Conservation (phyloP, 2,113 vertebrate genomes). For the Colius striatus region DNA sequence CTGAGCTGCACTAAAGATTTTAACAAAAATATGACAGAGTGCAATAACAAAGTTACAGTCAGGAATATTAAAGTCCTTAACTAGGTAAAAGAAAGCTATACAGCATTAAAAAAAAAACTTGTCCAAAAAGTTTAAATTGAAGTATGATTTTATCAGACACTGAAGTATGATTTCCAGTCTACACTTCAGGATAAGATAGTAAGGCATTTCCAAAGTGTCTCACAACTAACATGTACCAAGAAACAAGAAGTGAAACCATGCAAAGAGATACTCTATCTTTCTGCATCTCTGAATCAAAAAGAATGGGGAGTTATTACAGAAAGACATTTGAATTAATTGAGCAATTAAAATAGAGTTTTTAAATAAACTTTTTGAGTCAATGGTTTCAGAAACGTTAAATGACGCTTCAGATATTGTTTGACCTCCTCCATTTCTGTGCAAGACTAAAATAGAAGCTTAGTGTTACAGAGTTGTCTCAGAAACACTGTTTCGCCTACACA, state of each 20-base stretch:
- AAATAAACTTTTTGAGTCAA: neutral
- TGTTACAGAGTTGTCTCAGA: neutral
- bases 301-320: neutral
- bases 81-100: slow-evolving; percentile 2
- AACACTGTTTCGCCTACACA: neutral
- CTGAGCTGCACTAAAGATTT: neutral
- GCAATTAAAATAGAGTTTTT: neutral
- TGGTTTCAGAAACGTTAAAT: neutral
- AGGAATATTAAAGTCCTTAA: neutral
- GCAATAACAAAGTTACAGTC: neutral
- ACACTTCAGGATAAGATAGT: neutral
- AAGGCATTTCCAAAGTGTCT: neutral
- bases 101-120: neutral
- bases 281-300: neutral
- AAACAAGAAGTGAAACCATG: neutral
- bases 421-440: neutral
- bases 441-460: neutral
- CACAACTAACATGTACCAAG: neutral
- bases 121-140: neutral
- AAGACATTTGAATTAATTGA: neutral
- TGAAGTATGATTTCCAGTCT: neutral
- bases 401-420: neutral
- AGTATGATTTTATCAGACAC: too few relatives aligned
- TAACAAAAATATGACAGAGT: neutral
- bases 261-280: neutral